Base-by-base conservation (phyloP, 2,797 vertebrate genomes). In the Echeneis naucrates region DNA sequence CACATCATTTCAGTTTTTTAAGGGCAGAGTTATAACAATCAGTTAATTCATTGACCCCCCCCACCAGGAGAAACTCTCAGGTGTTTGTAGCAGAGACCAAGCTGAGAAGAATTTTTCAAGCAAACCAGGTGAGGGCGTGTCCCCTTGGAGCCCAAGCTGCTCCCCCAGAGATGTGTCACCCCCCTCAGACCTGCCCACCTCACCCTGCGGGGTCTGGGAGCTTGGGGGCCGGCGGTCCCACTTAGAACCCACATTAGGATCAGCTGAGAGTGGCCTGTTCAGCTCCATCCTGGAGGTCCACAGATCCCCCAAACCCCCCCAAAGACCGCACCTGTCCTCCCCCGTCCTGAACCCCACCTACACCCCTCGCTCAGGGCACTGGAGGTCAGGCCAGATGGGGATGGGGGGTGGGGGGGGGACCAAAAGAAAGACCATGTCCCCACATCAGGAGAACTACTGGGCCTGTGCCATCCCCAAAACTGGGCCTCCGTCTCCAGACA, bases 391-490 rank as follows among this genome's bases (percentile, higher is more conserved):
- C 55, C 79, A 50, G 52, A 51, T 0, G 26, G 63, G 19, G 0
- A 23, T 24, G 2, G 32, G 9, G 16, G 37, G 21, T 5, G 19
- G 33, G 21, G 32, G 2, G 42, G 69, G 74, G 8, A 63, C 12
- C 19, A 40, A 84, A 33, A 65, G 38, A 26, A 54, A 24, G 3
- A 53, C 67, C 40, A 81, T 83, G 79, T 93, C 95, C 0, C 88
- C 93, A 5, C 90, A 94, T 78, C 95, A 96, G 81, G 92, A 92
- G 0, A 91, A 96, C 77, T 97, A 97, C 89, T 97, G 98, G 97
- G 94, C 95, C 0, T 97, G 95, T 50, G 95, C 95, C 62, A 95
- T 98, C 24, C 97, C 97, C 0, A 93, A 93, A 62, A 86, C 90
- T 0, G 73, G 93, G 40, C 95, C 95, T 23, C 96, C 95, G 0